Percentiles rank a stretch among this genome's conserved stretches.
Conservation (phyloP, 2,113 vertebrate species). For the Morone chrysops region DNA sequence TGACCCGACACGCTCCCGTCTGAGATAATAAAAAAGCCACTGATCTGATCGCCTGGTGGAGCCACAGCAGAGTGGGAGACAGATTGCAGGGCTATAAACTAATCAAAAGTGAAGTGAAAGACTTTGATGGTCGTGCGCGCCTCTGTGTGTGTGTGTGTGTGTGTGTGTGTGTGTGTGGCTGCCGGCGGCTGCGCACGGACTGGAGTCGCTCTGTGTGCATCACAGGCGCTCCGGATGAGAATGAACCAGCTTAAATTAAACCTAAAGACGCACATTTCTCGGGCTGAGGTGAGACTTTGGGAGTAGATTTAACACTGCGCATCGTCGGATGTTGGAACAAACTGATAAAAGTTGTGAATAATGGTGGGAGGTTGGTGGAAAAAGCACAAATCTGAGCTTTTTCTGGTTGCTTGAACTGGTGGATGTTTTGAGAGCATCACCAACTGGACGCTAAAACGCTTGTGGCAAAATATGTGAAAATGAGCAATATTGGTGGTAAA, state of each 20-base stretch:
- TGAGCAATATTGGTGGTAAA: neutral
- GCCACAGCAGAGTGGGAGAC: conserved; percentile 2
- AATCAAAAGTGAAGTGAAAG: conserved; percentile 42
- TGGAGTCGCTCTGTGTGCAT: neutral
- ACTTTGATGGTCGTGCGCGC: conserved; percentile 5
- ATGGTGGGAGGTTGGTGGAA: neutral
- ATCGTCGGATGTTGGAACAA: no score
- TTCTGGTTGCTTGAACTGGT: neutral
- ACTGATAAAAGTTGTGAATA: neutral
- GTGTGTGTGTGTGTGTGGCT: neutral
- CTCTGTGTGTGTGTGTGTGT: neutral
- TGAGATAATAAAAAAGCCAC: conserved; percentile 6
- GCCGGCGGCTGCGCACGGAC: neutral
- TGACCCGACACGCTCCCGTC: conserved; percentile 39
- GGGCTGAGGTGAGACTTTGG: neutral
- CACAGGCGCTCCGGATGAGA: conserved; percentile 8
- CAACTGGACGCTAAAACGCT: neutral
- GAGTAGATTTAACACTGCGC: neutral
- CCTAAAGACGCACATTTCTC: neutral
- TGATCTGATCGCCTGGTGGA: conserved; percentile 26
- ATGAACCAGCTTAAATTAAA: neutral
- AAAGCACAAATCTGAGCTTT: neutral
- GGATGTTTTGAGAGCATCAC: neutral
- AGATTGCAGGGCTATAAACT: conserved; percentile 25
- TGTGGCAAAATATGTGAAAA: neutral